These are phyloP conservation scores for Conopomorpha cramerella DNA, from an alignment of 1,140 invertebrate genomes.

Conservation along the genomic window DNA sequence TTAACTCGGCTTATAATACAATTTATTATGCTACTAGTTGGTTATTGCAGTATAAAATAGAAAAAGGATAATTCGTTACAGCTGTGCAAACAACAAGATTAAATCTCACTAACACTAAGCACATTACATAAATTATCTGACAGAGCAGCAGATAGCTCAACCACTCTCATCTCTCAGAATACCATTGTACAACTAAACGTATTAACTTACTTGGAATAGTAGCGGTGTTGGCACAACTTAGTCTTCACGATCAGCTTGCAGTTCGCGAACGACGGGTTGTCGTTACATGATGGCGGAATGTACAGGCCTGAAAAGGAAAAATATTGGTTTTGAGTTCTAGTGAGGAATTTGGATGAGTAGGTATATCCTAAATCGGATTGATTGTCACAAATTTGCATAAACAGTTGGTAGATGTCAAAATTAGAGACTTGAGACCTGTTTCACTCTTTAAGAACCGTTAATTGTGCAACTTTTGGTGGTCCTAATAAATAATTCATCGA, in stretches of 20 bases:
- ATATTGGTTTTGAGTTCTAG: conserved; percentile 1
- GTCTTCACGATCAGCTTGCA: conserved; percentile 84
- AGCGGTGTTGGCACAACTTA: conserved; percentile 81
- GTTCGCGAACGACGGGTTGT: conserved; percentile 88
- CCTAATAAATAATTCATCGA: no score
- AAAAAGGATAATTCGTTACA: not conserved
- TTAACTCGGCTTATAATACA: no score
- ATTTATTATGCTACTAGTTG: no score
- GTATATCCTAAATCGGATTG: not conserved
- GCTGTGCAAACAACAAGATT: no score
- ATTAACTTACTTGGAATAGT: conserved; percentile 72
- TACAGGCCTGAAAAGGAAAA: conserved; percentile 34
- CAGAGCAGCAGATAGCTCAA: no score
- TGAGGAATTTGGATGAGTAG: not conserved
- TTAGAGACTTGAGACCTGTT: no score
- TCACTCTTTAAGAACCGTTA: no score
- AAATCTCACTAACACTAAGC: not conserved
- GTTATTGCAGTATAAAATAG: no score
- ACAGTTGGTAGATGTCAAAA: not conserved
- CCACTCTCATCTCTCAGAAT: not conserved
- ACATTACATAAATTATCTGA: not conserved
- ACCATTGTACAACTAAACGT: not conserved
- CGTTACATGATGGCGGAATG: conserved; percentile 79
- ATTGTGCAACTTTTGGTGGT: no score
- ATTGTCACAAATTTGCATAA: not conserved